These are phyloP conservation scores for Lota lota DNA, from an alignment of 2,113 vertebrate species.

Conservation along the genomic window DNA sequence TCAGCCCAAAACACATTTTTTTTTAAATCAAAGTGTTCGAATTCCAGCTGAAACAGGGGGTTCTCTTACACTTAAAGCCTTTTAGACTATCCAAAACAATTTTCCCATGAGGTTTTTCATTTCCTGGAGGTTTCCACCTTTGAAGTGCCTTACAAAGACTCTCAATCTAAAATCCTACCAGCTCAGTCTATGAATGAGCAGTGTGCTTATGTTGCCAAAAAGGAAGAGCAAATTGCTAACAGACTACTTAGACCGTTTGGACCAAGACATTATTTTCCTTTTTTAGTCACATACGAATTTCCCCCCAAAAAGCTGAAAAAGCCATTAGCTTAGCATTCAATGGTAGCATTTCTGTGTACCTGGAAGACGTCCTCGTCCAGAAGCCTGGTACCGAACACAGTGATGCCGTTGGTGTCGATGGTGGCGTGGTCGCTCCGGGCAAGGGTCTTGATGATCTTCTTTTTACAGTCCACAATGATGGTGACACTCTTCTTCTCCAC, in stretches of 20 bases:
- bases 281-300: too few species aligned
- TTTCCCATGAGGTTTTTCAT: not conserved
- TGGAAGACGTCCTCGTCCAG: constrained; percentile 93
- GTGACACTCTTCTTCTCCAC: constrained; percentile 94
- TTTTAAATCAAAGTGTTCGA: too few species aligned
- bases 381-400: constrained; percentile 90
- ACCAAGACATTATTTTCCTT: too few species aligned
- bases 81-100: not conserved
- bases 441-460: constrained; percentile 86
- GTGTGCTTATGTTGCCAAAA: not conserved
- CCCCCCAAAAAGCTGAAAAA: too few species aligned
- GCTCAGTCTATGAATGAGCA: not conserved
- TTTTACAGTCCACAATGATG: constrained; percentile 96
- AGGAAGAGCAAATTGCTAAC: not conserved
- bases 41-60: too few species aligned
- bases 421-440: constrained; percentile 81
- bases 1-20: too few species aligned
- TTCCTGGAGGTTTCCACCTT: not conserved
- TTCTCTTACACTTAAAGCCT: too few species aligned
- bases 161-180: not conserved
- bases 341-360: constrained; percentile 67
- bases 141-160: not conserved
- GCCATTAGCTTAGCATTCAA: too few species aligned
- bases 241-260: too few species aligned
- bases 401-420: constrained; percentile 86